Base-by-base conservation (phyloP, 2,113 vertebrate species). In the Riparia riparia region DNA sequence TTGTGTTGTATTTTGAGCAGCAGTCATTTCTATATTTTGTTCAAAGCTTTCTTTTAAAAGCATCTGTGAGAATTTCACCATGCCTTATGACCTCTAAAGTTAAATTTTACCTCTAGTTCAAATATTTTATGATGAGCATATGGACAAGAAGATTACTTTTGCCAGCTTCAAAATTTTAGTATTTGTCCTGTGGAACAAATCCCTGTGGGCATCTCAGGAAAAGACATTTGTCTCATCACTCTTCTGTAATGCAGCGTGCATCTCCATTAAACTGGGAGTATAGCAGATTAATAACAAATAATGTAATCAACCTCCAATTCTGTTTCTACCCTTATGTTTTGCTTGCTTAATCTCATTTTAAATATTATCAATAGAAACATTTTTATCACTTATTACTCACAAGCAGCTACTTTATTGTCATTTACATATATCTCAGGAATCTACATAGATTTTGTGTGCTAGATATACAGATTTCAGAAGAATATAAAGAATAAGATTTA, bases 291-390 rank as follows among this genome's bases (percentile, higher is more conserved):
- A 39, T 58, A 69, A 39, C 34, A 91, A 76, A 74, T 63, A 42
- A 34, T 26, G 5, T 42, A 42, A 49, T 77, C 41, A 57, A 16
- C 5, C 54, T 70, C 42, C 69, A 5, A 34, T 54, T 71, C 70
- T 66, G 0, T 58, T 88, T 92, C 82, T 49, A 51, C 7, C 5
- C 16, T 78, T 68, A 44, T 6, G 17, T 12, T 65, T 76, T 79
- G 6, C 79, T 93, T 94, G n/a, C 54, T 47, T 21, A 49, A 11
- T 47, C 49, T 93, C n/a, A 69, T 85, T 95, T 94, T 74, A 74
- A 65, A 34, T 72, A 61, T 34, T 74, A 54, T 5, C 32, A 28
- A 10, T 61, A 51, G 19, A 14, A 78, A 51, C 41, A 64, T 64
- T 91, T 79, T 7, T 89, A 14, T 89, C 20, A 26, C 51, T 91